Evolutionary conservation across 2,888 invertebrate species (phyloP).

Genomic region (Dyspetes luteomarginatus): DNA sequence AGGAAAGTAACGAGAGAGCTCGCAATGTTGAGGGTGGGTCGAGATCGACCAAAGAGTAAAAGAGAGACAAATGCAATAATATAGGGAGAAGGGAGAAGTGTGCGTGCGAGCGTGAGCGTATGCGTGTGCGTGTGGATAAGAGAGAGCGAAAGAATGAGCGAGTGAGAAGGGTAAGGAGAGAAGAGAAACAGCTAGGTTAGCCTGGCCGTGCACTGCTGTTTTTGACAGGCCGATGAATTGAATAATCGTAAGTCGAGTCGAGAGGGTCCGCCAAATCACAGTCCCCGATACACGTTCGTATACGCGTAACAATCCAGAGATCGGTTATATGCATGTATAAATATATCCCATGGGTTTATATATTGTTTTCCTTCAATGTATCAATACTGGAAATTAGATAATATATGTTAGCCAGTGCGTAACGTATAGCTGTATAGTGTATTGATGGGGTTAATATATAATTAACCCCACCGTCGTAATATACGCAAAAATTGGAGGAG

Average conservation of each 20-base stretch:
- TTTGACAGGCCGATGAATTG: conserved; percentile 84
- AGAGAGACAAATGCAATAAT: conserved; percentile 26
- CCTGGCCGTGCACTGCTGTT: conserved; percentile 82
- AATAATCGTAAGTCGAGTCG: conserved; percentile 84
- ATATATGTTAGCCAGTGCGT: conserved; percentile 22
- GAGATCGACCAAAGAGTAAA: conserved; percentile 45
- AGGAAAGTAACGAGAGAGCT: conserved; percentile 43
- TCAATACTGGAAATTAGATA: conserved; percentile 38
- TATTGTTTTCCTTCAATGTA: conserved; percentile 30
- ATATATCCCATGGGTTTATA: conserved; percentile 14
- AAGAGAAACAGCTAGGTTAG: conserved; percentile 78
- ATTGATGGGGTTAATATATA: no score
- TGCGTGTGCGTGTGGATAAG: conserved; percentile 24
- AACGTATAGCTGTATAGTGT: no score
- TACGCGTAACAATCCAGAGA: conserved; percentile 63
- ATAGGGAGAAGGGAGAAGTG: not conserved
- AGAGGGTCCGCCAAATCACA: conserved; percentile 82
- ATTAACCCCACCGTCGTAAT: no score
- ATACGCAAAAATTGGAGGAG: no score
- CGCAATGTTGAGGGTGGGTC: not conserved
- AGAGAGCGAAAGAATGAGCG: conserved; percentile 43
- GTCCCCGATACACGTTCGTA: conserved; percentile 79
- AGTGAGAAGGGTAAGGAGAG: conserved; percentile 66
- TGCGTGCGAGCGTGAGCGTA: not conserved
- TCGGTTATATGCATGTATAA: conserved; percentile 40